These are phyloP conservation scores for Willisornis vidua DNA, from an alignment of 2,113 vertebrate genomes.

Conservation along the genomic window DNA sequence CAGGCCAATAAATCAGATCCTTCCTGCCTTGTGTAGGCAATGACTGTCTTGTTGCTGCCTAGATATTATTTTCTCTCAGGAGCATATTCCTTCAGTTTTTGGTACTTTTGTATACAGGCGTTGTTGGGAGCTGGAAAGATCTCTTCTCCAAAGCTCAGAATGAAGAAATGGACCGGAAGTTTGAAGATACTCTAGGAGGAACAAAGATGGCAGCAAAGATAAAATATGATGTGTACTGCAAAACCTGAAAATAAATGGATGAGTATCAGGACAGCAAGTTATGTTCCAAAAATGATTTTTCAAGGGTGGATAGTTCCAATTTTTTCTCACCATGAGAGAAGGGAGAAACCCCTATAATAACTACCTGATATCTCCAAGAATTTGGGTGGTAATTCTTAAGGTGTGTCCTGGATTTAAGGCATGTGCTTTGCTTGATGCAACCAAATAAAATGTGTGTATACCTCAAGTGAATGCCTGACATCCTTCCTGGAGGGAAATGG, in stretches of 20 bases:
- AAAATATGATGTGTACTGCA: constrained; percentile 79
- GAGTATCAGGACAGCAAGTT: background rate
- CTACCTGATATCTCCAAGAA: background rate
- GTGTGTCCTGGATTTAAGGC: fast-evolving
- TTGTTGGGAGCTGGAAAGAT: constrained; percentile 84
- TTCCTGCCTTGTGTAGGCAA: background rate
- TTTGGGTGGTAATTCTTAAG: background rate
- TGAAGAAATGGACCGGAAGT: constrained; percentile 80
- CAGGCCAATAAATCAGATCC: background rate
- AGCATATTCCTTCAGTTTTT: background rate
- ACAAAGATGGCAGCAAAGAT: constrained; percentile 76
- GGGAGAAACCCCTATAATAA: background rate
- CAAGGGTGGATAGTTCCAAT: background rate
- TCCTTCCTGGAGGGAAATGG: background rate
- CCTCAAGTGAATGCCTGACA: background rate
- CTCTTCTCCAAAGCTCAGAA: constrained; percentile 81
- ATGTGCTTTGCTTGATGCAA: background rate
- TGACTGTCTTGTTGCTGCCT: background rate
- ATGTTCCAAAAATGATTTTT: background rate
- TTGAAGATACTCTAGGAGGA: constrained; percentile 73
- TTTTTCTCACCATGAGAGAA: background rate
- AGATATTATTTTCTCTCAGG: background rate
- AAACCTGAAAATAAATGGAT: constrained; percentile 42
- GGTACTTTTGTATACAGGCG: constrained; percentile 64
- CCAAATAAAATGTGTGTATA: background rate